Conservation (phyloP, 2,797 vertebrate species). For the Liasis olivaceus region DNA sequence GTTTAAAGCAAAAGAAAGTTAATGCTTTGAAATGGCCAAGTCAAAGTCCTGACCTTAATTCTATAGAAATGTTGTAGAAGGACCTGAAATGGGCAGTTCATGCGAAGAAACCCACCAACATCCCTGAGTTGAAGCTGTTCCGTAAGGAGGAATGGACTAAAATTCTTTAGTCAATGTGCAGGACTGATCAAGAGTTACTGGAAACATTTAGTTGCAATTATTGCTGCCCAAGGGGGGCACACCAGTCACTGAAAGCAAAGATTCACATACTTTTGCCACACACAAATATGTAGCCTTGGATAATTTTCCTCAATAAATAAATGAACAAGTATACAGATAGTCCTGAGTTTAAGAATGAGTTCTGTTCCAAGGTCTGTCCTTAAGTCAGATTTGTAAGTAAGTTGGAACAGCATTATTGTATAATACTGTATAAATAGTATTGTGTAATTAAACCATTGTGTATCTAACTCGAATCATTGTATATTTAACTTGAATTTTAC, state of each 20-base stretch:
- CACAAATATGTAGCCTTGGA: not conserved
- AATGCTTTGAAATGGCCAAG: not conserved
- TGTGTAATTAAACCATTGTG: too few relatives aligned
- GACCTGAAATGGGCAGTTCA: not conserved
- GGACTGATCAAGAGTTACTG: not conserved
- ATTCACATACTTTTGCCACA: not conserved
- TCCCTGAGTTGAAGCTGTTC: not conserved
- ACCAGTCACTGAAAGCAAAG: not conserved
- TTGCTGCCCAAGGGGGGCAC: not conserved
- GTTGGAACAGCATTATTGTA: too few relatives aligned
- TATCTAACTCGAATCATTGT: not conserved
- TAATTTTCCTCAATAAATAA: not conserved
- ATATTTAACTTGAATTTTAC: too few relatives aligned
- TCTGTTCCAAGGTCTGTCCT: too few relatives aligned
- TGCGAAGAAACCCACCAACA: not conserved
- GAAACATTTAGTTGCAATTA: not conserved
- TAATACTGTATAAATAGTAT: too few relatives aligned
- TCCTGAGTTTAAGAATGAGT: too few relatives aligned
- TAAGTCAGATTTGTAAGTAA: too few relatives aligned
- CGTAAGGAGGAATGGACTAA: not conserved
- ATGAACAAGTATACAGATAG: not conserved
- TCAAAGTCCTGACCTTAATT: not conserved
- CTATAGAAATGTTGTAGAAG: not conserved
- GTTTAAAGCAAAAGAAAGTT: not conserved
- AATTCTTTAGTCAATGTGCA: not conserved